Conservation (phyloP, 2,797 vertebrate species). For the Scolopax bukidnonensis region DNA sequence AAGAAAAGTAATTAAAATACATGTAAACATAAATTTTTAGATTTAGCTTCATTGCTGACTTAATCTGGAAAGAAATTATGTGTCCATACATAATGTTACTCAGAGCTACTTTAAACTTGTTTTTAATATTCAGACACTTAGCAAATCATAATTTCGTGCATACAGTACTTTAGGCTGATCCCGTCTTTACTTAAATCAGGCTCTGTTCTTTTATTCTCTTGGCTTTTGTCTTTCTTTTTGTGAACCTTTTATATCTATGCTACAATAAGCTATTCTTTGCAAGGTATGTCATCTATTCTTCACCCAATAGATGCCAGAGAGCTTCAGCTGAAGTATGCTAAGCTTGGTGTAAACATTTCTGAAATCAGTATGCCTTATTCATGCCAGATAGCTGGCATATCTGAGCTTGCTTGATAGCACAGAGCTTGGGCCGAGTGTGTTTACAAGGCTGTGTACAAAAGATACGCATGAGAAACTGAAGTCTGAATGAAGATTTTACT, state of each 20-base stretch:
- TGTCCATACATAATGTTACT: background rate
- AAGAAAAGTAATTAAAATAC: background rate
- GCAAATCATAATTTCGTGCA: rapidly evolving
- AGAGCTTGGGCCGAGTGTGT: background rate
- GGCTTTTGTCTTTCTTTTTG: background rate
- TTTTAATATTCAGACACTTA: background rate
- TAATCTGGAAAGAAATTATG: background rate
- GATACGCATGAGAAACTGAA: background rate
- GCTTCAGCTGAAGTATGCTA: background rate
- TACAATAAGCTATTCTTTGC: background rate
- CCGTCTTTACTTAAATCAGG: background rate
- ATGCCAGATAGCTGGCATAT: background rate
- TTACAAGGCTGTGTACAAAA: background rate
- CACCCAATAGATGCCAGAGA: background rate
- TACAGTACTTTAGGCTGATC: background rate
- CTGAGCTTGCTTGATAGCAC: background rate
- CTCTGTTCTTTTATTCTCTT: background rate
- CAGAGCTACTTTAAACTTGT: background rate
- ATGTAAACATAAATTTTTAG: background rate
- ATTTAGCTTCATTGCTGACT: background rate
- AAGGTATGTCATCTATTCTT: background rate
- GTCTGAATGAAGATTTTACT: background rate
- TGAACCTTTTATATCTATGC: background rate
- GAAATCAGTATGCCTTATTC: background rate
- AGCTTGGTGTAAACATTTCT: background rate